phyloP scores from a whole-genome alignment of 2,888 invertebrate species.

The Sarcophaga caerulescens region DNA sequence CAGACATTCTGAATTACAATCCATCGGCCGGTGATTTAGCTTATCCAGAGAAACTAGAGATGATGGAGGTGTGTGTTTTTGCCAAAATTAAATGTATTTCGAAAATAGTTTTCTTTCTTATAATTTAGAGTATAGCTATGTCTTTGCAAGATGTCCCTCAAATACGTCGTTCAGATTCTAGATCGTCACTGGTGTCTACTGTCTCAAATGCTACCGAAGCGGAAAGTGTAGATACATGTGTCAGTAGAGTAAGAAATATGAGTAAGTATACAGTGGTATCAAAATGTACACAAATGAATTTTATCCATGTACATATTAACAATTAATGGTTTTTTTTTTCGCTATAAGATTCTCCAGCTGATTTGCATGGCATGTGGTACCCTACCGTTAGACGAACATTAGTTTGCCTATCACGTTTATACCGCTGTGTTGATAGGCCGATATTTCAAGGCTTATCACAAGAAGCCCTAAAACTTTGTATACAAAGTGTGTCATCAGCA shows the following conservation, averaged over 20 bases:
- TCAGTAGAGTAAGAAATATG: conserved; percentile 77
- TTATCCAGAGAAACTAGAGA: conserved; percentile 97
- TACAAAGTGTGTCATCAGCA: conserved; percentile 93
- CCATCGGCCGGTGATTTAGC: conserved; percentile 98
- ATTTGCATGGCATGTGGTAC: conserved; percentile 99
- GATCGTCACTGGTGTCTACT: conserved; percentile 86
- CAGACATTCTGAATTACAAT: conserved; percentile 93
- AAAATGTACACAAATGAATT: background rate
- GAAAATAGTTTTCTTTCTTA: conserved; percentile 10
- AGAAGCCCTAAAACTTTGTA: conserved; percentile 95
- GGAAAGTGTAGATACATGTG: conserved; percentile 83
- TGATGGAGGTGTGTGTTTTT: conserved; percentile 91
- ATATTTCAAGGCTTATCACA: conserved; percentile 98
- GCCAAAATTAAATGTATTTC: no score
- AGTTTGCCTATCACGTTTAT: conserved; percentile 94
- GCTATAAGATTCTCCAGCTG: conserved; percentile 89
- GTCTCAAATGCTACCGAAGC: conserved; percentile 88
- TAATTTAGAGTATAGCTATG: conserved; percentile 84
- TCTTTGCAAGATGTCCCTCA: conserved; percentile 84
- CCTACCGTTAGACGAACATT: conserved; percentile 97
- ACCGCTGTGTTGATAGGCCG: conserved; percentile 94
- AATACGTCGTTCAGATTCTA: conserved; percentile 85
- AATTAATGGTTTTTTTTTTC: conserved; percentile 53
- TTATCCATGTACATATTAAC: background rate
- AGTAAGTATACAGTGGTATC: conserved; percentile 73